A percentile compares a stretch with the other conserved stretches of the same genome.
Conservation (phyloP, 2,113 vertebrate species). For the Cardinalis cardinalis region DNA sequence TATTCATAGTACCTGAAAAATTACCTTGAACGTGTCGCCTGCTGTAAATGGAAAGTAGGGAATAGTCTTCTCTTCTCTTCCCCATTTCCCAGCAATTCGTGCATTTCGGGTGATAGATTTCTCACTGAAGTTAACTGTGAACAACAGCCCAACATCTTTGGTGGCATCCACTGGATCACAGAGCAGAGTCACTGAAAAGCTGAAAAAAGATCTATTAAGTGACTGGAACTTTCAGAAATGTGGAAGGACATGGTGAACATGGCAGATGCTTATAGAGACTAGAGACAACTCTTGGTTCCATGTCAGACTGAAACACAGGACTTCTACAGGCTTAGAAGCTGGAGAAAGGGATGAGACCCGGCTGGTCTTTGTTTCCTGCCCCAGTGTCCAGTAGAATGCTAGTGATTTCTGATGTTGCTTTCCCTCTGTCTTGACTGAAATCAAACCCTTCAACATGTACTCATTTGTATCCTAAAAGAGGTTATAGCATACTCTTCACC, state of each 20-base stretch:
- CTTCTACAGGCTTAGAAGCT: not conserved
- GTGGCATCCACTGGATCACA: conserved; percentile 71
- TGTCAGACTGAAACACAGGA: not conserved
- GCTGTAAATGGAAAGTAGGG: conserved; percentile 87
- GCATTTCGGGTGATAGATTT: conserved; percentile 83
- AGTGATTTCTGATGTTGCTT: not conserved
- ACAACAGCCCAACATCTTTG: conserved; percentile 80
- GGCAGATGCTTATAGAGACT: not conserved
- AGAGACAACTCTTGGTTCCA: not conserved
- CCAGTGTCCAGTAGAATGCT: not conserved
- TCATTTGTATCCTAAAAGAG: not conserved
- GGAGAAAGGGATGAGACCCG: not conserved
- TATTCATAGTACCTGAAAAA: not conserved
- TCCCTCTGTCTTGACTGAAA: not conserved
- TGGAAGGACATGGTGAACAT: not conserved
- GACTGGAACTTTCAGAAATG: not conserved
- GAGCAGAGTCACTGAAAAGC: conserved; percentile 82
- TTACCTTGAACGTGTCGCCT: conserved; percentile 87
- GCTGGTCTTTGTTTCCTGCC: not conserved
- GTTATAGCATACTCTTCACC: not conserved
- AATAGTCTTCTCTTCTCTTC: conserved; percentile 79
- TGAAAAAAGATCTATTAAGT: conserved; percentile 11
- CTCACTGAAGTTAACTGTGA: conserved; percentile 82
- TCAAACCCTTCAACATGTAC: not conserved
- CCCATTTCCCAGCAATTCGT: conserved; percentile 83